phyloP scores from a whole-genome alignment of 2,797 vertebrate species.

The Diplodus puntazzo region DNA sequence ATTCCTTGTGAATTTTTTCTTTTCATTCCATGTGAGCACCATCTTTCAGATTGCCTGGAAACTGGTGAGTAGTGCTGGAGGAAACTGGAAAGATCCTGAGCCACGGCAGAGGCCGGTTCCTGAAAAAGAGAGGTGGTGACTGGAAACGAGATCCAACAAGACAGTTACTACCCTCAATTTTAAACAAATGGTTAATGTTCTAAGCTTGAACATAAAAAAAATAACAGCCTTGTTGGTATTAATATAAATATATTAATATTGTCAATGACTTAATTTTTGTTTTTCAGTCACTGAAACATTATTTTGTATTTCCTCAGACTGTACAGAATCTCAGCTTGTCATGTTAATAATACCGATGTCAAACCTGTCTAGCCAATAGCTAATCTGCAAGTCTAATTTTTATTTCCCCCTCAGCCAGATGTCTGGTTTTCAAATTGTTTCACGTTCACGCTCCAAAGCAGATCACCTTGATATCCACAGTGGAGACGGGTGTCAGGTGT shows the following conservation, averaged over 20 bases:
- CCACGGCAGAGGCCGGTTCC: slow-evolving; percentile 33
- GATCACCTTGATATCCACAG: slow-evolving; percentile 44
- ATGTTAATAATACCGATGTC: slow-evolving; percentile 79
- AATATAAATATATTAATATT: slow-evolving; percentile 88
- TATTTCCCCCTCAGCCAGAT: slow-evolving; percentile 46
- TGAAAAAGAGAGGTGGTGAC: slow-evolving; percentile 32
- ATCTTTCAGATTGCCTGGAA: slow-evolving; percentile 69
- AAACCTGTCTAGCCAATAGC: slow-evolving; percentile 74
- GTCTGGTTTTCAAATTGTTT: slow-evolving; percentile 52
- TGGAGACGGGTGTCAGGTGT: slow-evolving; percentile 44
- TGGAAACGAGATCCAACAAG: slow-evolving; percentile 51
- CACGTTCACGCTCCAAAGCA: slow-evolving; percentile 61
- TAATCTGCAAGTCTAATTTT: slow-evolving; percentile 71
- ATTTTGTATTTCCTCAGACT: slow-evolving; percentile 83
- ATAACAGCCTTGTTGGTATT: slow-evolving; percentile 88
- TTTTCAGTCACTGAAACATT: slow-evolving; percentile 76
- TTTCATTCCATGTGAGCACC: slow-evolving; percentile 88
- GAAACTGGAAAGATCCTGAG: slow-evolving; percentile 74
- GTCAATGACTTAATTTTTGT: slow-evolving; percentile 78
- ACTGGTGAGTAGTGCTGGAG: slow-evolving; percentile 71
- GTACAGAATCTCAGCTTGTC: slow-evolving; percentile 84
- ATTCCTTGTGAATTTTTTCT: slow-evolving; percentile 81
- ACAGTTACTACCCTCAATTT: slow-evolving; percentile 81
- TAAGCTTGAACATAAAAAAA: slow-evolving; percentile 81
- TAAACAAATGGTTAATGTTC: slow-evolving; percentile 85